Conservation (phyloP, 2,888 invertebrate species). For the Toxonevra muliebris region DNA sequence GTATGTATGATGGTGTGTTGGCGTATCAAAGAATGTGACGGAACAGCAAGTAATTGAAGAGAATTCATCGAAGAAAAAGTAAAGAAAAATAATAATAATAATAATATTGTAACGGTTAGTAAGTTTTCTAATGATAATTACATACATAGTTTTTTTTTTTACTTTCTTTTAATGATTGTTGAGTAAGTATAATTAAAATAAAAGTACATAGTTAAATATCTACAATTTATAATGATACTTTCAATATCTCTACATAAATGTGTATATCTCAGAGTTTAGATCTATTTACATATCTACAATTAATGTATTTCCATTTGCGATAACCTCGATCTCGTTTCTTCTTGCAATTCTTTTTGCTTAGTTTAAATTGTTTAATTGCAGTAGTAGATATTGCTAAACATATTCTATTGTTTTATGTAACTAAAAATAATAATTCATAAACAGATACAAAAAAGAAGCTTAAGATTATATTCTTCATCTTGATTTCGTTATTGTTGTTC, state of each 20-base stretch:
- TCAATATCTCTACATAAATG: no score
- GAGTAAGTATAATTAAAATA: no score
- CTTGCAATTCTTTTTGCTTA: neutral
- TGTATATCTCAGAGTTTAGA: no score
- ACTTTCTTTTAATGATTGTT: no score
- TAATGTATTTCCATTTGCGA: no score
- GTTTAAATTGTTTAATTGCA: constrained; percentile 15
- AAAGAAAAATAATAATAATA: constrained; percentile 11
- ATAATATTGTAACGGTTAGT: neutral
- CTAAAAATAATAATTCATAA: neutral
- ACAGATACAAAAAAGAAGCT: neutral
- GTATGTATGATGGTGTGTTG: neutral
- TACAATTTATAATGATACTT: no score
- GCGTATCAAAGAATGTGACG: constrained; percentile 1
- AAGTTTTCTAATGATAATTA: no score
- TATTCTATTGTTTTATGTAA: constrained; percentile 4
- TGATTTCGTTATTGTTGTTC: constrained; percentile 31
- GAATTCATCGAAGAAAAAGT: constrained; percentile 1
- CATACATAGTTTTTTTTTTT: no score
- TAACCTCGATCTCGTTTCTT: no score
- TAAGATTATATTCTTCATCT: constrained; percentile 2
- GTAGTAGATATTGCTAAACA: constrained; percentile 1
- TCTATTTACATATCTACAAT: no score
- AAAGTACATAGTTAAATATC: no score
- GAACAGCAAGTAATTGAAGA: constrained; percentile 5